Conservation (phyloP, 2,113 vertebrate genomes). For the Neolamprologus ventralis region DNA sequence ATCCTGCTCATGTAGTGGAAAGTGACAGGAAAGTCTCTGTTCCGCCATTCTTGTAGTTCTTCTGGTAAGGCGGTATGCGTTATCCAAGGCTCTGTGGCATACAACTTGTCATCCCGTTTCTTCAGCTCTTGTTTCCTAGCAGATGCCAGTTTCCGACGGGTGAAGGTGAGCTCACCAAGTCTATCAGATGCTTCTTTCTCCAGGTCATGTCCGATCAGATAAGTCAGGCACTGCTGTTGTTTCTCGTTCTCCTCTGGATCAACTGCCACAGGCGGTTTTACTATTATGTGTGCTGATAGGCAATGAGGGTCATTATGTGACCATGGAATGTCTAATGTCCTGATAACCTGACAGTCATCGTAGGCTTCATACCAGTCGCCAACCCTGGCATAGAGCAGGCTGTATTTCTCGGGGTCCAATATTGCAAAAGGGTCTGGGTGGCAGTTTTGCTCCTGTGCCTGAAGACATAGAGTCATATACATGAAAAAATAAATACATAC, state of each 20-base stretch:
- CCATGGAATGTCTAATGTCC: constrained; percentile 66
- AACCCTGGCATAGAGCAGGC: constrained; percentile 59
- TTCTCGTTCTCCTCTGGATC: constrained; percentile 34
- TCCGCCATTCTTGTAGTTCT: constrained; percentile 28
- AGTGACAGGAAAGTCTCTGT: constrained; percentile 39
- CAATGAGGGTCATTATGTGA: constrained; percentile 14
- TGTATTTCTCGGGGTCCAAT: constrained; percentile 64
- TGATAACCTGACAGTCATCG: constrained; percentile 70
- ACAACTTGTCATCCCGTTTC: constrained; percentile 40
- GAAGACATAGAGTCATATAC: not conserved
- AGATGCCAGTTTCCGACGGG: constrained; percentile 68
- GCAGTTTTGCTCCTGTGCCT: constrained; percentile 46
- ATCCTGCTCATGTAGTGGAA: constrained; percentile 49
- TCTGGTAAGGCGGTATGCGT: constrained; percentile 44
- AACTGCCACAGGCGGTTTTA: constrained; percentile 17
- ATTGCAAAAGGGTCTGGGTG: constrained; percentile 54
- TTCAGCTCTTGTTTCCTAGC: constrained; percentile 58
- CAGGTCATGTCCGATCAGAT: constrained; percentile 68
- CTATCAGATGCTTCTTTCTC: constrained; percentile 46
- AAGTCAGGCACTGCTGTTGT: constrained; percentile 34
- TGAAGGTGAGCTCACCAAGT: constrained; percentile 66
- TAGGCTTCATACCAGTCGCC: constrained; percentile 70
- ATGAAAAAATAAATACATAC: not conserved
- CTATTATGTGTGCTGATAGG: constrained; percentile 39
- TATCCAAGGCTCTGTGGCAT: constrained; percentile 71